Evolutionary conservation across 2,888 invertebrate genomes (phyloP).

Genomic region (Micropterix aruncella): DNA sequence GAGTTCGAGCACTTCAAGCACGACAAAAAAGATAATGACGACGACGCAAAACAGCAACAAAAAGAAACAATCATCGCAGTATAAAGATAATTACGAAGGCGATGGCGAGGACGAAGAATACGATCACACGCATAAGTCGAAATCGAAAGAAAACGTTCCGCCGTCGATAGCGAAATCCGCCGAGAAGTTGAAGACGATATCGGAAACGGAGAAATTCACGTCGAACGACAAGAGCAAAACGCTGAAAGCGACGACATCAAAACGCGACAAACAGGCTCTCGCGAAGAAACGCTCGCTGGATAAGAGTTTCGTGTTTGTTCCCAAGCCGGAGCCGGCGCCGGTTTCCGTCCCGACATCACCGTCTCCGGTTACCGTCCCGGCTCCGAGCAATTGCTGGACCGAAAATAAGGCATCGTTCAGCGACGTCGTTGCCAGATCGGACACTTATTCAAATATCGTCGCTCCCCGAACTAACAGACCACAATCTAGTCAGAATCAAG

Average conservation of each 20-base stretch:
- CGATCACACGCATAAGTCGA: constrained; percentile 13
- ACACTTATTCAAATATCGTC: constrained; percentile 17
- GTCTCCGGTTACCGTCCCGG: constrained; percentile 16
- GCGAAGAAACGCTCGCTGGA: constrained; percentile 15
- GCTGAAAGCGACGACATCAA: constrained; percentile 9
- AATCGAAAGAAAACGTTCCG: constrained; percentile 14
- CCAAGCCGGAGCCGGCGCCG: constrained; percentile 11
- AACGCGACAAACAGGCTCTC: constrained; percentile 13
- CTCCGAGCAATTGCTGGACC: constrained; percentile 29
- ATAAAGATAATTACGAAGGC: constrained; percentile 25
- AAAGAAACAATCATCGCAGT: constrained; percentile 5
- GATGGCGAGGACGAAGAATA: constrained; percentile 29
- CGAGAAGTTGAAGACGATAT: constrained; percentile 6
- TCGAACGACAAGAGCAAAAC: constrained; percentile 11
- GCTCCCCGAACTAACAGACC: constrained; percentile 13
- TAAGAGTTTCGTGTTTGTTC: constrained; percentile 12
- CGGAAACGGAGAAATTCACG: constrained; percentile 14
- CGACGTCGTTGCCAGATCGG: constrained; percentile 42
- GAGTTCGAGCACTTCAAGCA: constrained; percentile 4
- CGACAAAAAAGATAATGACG: constrained; percentile 6
- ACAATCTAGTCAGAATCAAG: constrained; percentile 1
- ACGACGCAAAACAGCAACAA: constrained; percentile 2
- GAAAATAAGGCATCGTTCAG: constrained; percentile 43
- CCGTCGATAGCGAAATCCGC: neutral
- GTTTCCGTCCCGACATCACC: constrained; percentile 12